Evolutionary conservation across 2,888 invertebrate genomes (phyloP).

Genomic region (Xiphydria camelus): DNA sequence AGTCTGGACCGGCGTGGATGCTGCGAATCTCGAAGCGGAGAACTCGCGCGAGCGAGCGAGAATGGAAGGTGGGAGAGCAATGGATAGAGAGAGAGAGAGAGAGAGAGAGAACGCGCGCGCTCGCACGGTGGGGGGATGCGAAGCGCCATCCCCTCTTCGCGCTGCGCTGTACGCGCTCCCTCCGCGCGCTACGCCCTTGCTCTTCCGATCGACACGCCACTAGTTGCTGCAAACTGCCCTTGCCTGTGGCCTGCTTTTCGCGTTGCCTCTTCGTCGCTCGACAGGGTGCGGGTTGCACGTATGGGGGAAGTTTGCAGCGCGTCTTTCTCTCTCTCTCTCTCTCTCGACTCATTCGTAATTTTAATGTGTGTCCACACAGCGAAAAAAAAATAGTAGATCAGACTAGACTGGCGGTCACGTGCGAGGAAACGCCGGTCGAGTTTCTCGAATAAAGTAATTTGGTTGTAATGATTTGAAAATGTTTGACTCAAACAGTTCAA

Average conservation of each 20-base stretch:
- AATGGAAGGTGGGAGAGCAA: no score
- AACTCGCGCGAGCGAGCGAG: slow-evolving; percentile 39
- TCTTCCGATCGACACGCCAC: not conserved
- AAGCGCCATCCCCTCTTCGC: not conserved
- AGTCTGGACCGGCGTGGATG: slow-evolving; percentile 47
- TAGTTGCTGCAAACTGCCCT: not conserved
- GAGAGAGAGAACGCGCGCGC: not conserved
- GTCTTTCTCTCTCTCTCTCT: not conserved
- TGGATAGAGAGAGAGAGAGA: no score
- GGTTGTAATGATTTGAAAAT: no score
- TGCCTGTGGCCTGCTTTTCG: not conserved
- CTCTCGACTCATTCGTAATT: not conserved
- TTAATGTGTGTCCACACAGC: not conserved
- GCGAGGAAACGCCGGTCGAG: no score
- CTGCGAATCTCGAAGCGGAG: slow-evolving; percentile 45
- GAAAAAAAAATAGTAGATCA: no score
- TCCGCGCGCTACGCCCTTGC: not conserved
- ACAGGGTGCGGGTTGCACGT: no score
- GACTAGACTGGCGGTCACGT: no score
- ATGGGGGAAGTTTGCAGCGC: no score
- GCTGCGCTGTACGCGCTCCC: not conserved
- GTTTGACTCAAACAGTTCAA: no score
- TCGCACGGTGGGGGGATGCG: not conserved
- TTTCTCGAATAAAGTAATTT: no score
- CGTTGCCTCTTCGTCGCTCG: no score